Conservation (phyloP, 2,113 vertebrate species). For the Hypanus sabinus region DNA sequence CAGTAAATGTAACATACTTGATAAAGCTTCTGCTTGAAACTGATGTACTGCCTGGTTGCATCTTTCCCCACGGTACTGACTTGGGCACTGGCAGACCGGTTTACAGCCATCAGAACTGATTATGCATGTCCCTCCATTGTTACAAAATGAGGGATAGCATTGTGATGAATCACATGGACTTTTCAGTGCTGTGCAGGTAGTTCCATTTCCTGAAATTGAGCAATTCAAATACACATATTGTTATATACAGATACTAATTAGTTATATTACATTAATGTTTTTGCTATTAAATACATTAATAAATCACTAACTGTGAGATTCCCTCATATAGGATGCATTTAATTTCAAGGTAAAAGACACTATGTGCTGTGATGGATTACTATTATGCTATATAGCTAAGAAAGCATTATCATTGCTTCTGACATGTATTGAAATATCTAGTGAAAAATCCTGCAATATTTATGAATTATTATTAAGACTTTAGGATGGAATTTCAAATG, state of each 20-base stretch:
- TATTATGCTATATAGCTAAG: background rate
- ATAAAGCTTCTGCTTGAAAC: background rate
- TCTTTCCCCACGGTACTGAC: background rate
- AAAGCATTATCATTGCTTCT: background rate
- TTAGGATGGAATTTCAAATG: background rate
- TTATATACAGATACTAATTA: background rate
- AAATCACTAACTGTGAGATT: background rate
- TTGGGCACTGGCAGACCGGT: background rate
- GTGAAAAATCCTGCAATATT: background rate
- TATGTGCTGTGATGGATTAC: background rate
- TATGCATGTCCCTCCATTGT: slow-evolving; percentile 13
- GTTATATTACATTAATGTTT: background rate
- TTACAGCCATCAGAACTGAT: background rate
- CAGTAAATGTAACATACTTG: background rate
- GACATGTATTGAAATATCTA: background rate
- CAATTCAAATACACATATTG: background rate
- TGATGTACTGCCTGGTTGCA: background rate
- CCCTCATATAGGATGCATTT: background rate
- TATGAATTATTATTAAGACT: background rate
- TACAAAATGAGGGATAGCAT: background rate
- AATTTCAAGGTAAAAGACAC: background rate
- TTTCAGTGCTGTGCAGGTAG: background rate
- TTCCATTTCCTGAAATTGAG: background rate
- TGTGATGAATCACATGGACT: background rate
- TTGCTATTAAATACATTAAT: background rate